Evolutionary conservation across 2,797 vertebrate genomes (phyloP).

Genomic region (Alouatta caraya): DNA sequence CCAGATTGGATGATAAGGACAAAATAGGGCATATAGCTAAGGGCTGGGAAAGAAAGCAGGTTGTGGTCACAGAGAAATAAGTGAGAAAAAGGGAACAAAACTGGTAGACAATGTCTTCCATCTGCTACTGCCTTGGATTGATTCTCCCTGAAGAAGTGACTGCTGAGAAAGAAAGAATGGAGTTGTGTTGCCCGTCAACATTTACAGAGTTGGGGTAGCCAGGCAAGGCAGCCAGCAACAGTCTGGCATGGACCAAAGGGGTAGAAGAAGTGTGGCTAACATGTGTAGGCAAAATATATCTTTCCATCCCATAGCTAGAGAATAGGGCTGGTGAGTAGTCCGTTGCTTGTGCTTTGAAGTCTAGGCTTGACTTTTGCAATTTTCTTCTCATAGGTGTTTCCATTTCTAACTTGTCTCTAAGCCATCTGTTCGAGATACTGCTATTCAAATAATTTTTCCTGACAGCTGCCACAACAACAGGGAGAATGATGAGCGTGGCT

Average conservation of each 20-base stretch:
- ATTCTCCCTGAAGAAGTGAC: background rate
- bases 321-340: background rate
- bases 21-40: background rate
- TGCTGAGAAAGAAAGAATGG: background rate
- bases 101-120: background rate
- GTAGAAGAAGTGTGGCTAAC: background rate
- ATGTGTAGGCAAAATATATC: background rate
- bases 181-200: rapidly evolving
- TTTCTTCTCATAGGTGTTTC: slow-evolving; percentile 4
- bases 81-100: background rate
- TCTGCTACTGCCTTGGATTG: background rate
- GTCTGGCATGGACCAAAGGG: background rate
- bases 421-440: slow-evolving; percentile 38
- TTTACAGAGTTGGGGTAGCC: too few relatives aligned
- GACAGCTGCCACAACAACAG: background rate
- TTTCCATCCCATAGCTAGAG: background rate
- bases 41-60: background rate
- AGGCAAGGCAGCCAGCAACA: background rate
- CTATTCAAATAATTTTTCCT: background rate
- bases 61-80: background rate
- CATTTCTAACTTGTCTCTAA: slow-evolving; percentile 8
- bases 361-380: background rate
- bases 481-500: background rate
- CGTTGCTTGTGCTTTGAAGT: background rate
- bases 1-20: background rate